phyloP scores from a whole-genome alignment of 2,888 invertebrate species.

The Arge pagana region DNA sequence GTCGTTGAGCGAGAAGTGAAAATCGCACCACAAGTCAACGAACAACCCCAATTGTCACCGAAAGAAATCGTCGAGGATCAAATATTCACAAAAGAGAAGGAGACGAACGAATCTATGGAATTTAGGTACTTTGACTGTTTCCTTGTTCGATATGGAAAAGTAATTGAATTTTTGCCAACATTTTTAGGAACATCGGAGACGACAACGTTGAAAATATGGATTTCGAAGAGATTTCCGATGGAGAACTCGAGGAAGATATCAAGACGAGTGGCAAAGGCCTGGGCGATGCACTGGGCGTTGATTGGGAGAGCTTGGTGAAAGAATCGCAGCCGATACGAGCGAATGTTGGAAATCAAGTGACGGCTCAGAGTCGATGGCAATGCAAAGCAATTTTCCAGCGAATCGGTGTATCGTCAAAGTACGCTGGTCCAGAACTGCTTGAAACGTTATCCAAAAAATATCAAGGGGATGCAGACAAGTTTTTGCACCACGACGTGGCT shows the following conservation, averaged over 20 bases:
- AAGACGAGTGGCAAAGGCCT: constrained; percentile 71
- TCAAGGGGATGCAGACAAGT: constrained; percentile 37
- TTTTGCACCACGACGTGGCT: constrained; percentile 47
- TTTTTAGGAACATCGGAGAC: constrained; percentile 65
- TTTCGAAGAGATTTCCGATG: constrained; percentile 90
- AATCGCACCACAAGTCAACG: constrained; percentile 44
- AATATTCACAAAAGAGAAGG: constrained; percentile 47
- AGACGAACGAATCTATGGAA: constrained; percentile 37
- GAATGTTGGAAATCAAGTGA: constrained; percentile 55
- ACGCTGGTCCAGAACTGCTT: constrained; percentile 72
- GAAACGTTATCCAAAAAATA: constrained; percentile 53
- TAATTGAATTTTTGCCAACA: constrained; percentile 47
- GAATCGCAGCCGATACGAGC: constrained; percentile 67
- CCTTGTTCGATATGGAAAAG: not conserved
- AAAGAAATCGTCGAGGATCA: constrained; percentile 46
- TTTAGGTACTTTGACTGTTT: constrained; percentile 30
- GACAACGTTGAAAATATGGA: constrained; percentile 77
- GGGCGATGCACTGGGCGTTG: constrained; percentile 93
- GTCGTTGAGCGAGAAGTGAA: constrained; percentile 37
- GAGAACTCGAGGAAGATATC: constrained; percentile 81
- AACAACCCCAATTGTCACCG: constrained; percentile 42
- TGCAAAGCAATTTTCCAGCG: constrained; percentile 78
- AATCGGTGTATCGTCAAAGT: constrained; percentile 78
- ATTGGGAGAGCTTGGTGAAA: constrained; percentile 88
- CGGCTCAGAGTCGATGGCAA: constrained; percentile 79